Base-by-base conservation (phyloP, 2,888 invertebrate species). In the Hololepta plana region DNA sequence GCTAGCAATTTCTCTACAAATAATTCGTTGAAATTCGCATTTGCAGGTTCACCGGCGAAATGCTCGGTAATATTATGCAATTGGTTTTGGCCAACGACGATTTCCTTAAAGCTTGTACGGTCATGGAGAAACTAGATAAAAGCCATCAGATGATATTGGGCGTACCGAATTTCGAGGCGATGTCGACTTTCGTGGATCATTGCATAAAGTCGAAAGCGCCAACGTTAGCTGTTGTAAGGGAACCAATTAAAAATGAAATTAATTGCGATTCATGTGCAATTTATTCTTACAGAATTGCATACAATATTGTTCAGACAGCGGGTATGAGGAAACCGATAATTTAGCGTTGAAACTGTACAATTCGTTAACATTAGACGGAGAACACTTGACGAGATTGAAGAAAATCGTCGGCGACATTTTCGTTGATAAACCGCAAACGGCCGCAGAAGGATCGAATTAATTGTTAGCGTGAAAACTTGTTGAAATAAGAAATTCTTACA, bases 11-110 rank as follows among this genome's bases (percentile, higher is more conserved):
- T n/a, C 7, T 17, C 7, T 7, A 17, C n/a, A 17, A 17, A 17
- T 7, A 17, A 24, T 3, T 23, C 24, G n/a, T 23, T 12, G 12
- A 20, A 24, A 24, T 19, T 4, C 4, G 13, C 16, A 20, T 20
- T 21, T 23, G n/a, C 32, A 63, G 59, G 17, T 67, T 71, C 51
- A 64, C 65, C 5, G 73, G 70, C 2, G 56, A 57, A 31, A 60
- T 71, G 54, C 46, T 73, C 23, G 69, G 69, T 3, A 60, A 68
- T 38, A 54, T 74, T 19, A 49, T 72, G 32, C 49, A 51, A 3
- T 14, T 43, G 2, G 47, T 54, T 14, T 32, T 63, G 8, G 51
- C 57, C 30, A 59, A 52, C 17, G 50, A 55, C 12, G 53, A 64
- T 30, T 64, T 65, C 33, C 54, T 64, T 3, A 61, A 64, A 35